A percentile compares a stretch with the other conserved stretches of the same genome.
Conservation (phyloP, 2,113 vertebrate species). For the Pavo muticus region DNA sequence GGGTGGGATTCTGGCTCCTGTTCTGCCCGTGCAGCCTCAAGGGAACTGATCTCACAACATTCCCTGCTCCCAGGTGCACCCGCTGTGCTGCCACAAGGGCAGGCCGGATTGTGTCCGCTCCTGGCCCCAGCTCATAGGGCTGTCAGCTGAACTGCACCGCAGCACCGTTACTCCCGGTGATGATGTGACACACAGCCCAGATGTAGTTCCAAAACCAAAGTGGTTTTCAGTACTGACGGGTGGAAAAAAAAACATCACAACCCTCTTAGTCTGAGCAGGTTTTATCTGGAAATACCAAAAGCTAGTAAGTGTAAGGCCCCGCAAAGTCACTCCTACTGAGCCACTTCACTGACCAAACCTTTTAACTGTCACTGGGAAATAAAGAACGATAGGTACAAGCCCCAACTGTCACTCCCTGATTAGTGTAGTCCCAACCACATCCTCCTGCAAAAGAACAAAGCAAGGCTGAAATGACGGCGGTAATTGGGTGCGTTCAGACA, state of each 20-base stretch:
- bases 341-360: slow-evolving; percentile 21
- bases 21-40: fast-evolving
- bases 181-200: slow-evolving; percentile 45
- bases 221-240: slow-evolving; percentile 39
- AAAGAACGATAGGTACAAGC: not conserved
- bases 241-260: not conserved
- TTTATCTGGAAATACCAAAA: slow-evolving; percentile 43
- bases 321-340: slow-evolving; percentile 7
- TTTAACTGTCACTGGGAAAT: slow-evolving; percentile 17
- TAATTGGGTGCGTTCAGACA: slow-evolving; percentile 18
- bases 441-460: slow-evolving; percentile 16
- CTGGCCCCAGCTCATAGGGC: not conserved
- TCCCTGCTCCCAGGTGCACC: not conserved
- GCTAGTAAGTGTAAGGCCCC: not conserved
- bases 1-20: not conserved
- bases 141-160: slow-evolving; percentile 22
- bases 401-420: not conserved
- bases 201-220: slow-evolving; percentile 51
- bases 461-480: not conserved
- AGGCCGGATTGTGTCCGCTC: slow-evolving; percentile 3
- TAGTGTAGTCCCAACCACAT: not conserved
- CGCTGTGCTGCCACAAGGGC: not conserved
- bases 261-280: slow-evolving; percentile 13
- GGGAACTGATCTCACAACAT: not conserved
- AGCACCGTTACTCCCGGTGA: not conserved